These are phyloP conservation scores for Ramphastos sulfuratus DNA, from an alignment of 2,113 vertebrate species.

Conservation along the genomic window DNA sequence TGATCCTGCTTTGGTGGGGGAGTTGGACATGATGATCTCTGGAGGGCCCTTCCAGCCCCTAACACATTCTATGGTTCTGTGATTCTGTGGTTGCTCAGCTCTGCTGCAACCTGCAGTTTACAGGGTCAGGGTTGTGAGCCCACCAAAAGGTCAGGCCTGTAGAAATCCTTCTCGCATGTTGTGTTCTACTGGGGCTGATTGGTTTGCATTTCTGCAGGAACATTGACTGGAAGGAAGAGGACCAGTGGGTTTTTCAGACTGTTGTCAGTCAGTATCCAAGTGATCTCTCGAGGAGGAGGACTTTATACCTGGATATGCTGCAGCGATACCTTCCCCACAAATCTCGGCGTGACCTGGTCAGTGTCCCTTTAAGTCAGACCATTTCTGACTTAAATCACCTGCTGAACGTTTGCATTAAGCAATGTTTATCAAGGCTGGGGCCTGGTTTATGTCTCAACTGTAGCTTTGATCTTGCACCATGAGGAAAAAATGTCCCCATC, in stretches of 20 bases:
- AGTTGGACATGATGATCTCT: too few species aligned
- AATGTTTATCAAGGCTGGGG: neutral
- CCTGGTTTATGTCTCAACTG: neutral
- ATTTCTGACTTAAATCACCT: neutral
- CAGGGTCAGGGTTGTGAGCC: neutral
- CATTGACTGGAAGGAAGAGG: constrained; percentile 81
- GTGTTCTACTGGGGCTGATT: neutral
- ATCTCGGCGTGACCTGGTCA: constrained; percentile 85
- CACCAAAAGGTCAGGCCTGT: neutral
- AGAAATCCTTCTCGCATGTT: neutral
- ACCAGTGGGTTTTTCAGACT: constrained; percentile 82
- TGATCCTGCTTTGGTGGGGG: too few species aligned
- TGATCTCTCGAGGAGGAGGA: constrained; percentile 77
- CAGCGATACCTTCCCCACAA: constrained; percentile 84
- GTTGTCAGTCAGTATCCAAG: constrained; percentile 81
- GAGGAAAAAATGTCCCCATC: neutral
- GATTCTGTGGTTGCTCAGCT: neutral
- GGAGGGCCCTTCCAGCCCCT: too few species aligned
- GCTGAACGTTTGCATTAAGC: neutral
- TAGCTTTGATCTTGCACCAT: neutral
- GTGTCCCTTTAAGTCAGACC: constrained; percentile 31
- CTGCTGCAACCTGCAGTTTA: neutral
- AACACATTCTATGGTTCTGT: too few species aligned
- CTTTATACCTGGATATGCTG: constrained; percentile 85
- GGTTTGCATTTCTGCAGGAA: constrained; percentile 68